Conservation (phyloP, 2,797 vertebrate genomes). For the Chanos chanos region DNA sequence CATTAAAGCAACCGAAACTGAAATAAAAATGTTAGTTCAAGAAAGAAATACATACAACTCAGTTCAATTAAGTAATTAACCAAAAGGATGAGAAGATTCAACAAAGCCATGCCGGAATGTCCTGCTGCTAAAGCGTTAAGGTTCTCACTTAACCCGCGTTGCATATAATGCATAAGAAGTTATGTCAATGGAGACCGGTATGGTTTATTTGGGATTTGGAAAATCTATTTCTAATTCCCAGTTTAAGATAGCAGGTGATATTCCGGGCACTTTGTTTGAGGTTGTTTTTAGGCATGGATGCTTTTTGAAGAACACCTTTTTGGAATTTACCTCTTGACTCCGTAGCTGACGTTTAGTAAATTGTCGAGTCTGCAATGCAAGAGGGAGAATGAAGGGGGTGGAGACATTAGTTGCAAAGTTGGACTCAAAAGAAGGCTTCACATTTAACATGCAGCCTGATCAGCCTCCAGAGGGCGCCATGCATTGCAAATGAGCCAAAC, state of each 20-base stretch:
- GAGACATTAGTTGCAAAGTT: conserved; percentile 80
- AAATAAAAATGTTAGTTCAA: conserved; percentile 75
- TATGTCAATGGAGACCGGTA: conserved; percentile 50
- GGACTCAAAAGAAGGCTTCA: conserved; percentile 71
- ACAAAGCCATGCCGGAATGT: conserved; percentile 84
- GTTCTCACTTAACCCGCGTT: conserved; percentile 9
- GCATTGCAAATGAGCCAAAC: conserved; percentile 50
- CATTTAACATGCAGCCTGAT: conserved; percentile 70
- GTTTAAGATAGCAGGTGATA: conserved; percentile 74
- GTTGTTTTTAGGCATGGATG: conserved; percentile 76
- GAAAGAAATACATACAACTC: conserved; percentile 72
- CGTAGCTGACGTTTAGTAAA: conserved; percentile 97
- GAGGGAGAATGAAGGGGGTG: conserved; percentile 82
- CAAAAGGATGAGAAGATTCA: conserved; percentile 73
- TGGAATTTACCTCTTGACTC: conserved; percentile 95
- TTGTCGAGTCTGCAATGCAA: conserved; percentile 96
- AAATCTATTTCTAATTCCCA: conserved; percentile 55
- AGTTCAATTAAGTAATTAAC: conserved; percentile 66
- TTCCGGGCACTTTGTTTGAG: conserved; percentile 79
- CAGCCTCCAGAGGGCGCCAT: conserved; percentile 73
- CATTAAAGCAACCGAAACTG: conserved; percentile 81
- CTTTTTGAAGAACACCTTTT: conserved; percentile 76
- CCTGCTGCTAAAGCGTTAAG: conserved; percentile 61
- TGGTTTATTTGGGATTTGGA: conserved; percentile 44
- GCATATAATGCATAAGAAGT: conserved; percentile 46